A percentile compares a stretch with the other conserved stretches of the same genome.
Conservation (phyloP, 2,797 vertebrate genomes). For the Lophotriccus pileatus region DNA sequence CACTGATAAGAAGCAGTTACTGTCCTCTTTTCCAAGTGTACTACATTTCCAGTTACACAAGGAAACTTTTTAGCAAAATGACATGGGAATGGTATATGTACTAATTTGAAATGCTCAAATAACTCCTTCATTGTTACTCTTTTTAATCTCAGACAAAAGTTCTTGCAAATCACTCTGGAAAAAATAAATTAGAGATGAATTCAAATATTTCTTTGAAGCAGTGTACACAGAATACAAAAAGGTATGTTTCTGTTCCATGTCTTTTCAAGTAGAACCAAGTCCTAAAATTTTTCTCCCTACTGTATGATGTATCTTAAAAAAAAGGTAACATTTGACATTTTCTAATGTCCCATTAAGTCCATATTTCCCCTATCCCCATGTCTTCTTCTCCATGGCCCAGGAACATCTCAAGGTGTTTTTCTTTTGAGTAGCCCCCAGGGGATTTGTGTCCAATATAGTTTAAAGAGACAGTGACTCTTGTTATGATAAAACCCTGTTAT, state of each 20-base stretch:
- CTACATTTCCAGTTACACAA: background rate
- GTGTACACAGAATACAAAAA: background rate
- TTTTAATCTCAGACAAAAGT: constrained; percentile 2
- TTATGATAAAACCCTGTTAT: background rate
- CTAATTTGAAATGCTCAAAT: constrained; percentile 3
- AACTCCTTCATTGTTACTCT: background rate
- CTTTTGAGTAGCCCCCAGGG: background rate
- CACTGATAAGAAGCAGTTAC: background rate
- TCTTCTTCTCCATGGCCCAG: background rate
- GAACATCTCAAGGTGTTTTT: background rate
- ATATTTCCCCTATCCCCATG: background rate
- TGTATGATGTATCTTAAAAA: background rate
- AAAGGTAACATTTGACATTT: background rate
- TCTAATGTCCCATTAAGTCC: background rate
- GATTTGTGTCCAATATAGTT: background rate
- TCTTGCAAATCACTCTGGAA: background rate
- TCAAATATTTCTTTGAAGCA: background rate
- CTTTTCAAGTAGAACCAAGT: background rate
- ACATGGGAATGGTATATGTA: background rate
- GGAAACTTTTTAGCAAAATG: background rate
- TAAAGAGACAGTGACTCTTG: background rate
- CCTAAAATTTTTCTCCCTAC: background rate
- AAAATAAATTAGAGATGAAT: background rate
- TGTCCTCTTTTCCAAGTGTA: background rate
- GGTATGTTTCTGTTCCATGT: background rate